Evolutionary conservation across 2,888 invertebrate species (phyloP).

Genomic region (Eilema griseolum): DNA sequence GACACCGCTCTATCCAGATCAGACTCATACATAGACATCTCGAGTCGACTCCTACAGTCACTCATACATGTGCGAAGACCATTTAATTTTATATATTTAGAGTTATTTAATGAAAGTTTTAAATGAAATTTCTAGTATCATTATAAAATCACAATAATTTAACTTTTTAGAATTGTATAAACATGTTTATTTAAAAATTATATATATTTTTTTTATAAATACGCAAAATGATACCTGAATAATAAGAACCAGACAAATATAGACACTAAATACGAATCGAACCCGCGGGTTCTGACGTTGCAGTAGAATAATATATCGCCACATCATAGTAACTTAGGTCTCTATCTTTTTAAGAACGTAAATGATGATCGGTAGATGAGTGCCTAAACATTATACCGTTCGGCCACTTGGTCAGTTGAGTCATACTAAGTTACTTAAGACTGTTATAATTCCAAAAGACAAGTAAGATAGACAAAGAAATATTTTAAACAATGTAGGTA

Average conservation of each 20-base stretch:
- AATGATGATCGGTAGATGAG: no score
- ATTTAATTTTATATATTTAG: background rate
- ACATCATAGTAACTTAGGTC: background rate
- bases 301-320: background rate
- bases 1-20: conserved; percentile 43
- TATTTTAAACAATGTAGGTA: background rate
- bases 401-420: background rate
- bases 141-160: no score
- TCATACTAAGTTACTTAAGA: background rate
- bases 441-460: background rate
- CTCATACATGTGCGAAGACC: background rate
- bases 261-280: background rate
- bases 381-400: background rate
- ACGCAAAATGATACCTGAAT: background rate
- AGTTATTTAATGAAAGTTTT: background rate
- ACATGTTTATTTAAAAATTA: no score
- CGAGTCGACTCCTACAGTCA: conserved; percentile 22
- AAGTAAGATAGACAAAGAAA: background rate
- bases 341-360: background rate
- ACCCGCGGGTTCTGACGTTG: background rate
- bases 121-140: background rate
- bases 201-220: no score
- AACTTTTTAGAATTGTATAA: no score
- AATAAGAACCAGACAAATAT: background rate
- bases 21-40: conserved; percentile 28